Evolutionary conservation across 2,888 invertebrate genomes (phyloP).

Genomic region (Dryadula phaetusa): DNA sequence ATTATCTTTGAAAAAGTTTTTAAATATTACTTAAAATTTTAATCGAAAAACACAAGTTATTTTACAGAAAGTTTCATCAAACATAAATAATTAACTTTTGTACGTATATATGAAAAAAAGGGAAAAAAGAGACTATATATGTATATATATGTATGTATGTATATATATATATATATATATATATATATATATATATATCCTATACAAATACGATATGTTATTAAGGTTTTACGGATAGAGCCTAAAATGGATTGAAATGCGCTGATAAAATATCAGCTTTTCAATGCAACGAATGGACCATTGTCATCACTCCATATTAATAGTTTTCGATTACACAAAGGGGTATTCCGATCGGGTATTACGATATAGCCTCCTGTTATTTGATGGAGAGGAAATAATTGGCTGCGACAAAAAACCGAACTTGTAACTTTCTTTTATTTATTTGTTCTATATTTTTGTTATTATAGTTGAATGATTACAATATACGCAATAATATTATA

Average conservation of each 20-base stretch:
- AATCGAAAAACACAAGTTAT: too few species aligned
- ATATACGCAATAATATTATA: too few species aligned
- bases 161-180: neutral
- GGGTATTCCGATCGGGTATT: constrained; percentile 18
- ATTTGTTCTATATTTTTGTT: too few species aligned
- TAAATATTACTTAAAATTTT: neutral
- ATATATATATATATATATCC: neutral
- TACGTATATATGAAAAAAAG: neutral
- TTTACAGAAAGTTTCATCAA: too few species aligned
- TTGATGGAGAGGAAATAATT: constrained; percentile 15
- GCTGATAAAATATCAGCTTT: constrained; percentile 26
- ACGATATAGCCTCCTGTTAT: constrained; percentile 14
- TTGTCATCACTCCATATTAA: constrained; percentile 33
- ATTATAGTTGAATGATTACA: too few species aligned
- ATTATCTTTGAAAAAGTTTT: neutral
- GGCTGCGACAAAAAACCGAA: neutral
- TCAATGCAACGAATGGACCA: constrained; percentile 34
- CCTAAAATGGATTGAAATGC: constrained; percentile 8
- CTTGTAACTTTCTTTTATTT: too few species aligned
- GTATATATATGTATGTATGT: neutral
- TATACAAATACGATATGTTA: too few species aligned
- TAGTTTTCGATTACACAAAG: constrained; percentile 31
- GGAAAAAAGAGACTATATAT: neutral
- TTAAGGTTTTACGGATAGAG: neutral
- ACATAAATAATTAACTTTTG: too few species aligned